Evolutionary conservation across 2,888 invertebrate genomes (phyloP), one percentile per base, ranked within the genome.

Genomic region (Anagyrus pseudococci): DNA sequence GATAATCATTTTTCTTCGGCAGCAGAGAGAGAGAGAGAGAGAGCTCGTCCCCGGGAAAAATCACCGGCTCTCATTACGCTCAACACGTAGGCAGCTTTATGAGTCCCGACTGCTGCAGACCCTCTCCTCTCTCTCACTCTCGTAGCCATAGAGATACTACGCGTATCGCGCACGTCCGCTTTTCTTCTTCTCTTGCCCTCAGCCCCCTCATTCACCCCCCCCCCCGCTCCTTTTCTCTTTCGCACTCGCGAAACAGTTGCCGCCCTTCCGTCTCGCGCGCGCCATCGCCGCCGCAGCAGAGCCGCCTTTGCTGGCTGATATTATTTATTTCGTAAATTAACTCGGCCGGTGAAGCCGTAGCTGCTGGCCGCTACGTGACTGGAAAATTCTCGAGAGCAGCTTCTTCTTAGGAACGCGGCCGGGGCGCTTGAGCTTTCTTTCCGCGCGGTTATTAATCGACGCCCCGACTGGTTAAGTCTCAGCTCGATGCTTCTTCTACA

Each of bases 241-340:
- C 20, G 15, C 52, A 13, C 8, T 29, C 8, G 33, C 33, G 8
- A 37, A 37, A 37, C 33, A 37, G 17, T 41, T 29, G 43, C n/a
- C 25, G 47, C 23, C 25, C 23, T 41, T 25, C 17, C n/a, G 48
- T 10, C 22, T 13, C n/a, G 33, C 33, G 40, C 15, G 53, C 2
- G 26, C 17, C 33, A 44, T 23, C 46, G 22, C 1, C 17, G 22
- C 69, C 29, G 33, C 48, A 33, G 13, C 67, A 70, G 70, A 70
- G 22, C 70, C 75, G n/a, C n/a, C n/a, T n/a, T n/a, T n/a, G n/a
- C 73, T 75, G 75, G 75, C 73, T 77, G 79, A 79, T 79, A 80
- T 80, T 80, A 80, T 80, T 80, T 80, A 80, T 80, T 80, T 80
- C 79, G 79, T 79, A 80, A 80, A 80, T 80, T 79, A 80, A 80